phyloP scores from a whole-genome alignment of 2,113 vertebrate genomes.

The Nasalis larvatus region DNA sequence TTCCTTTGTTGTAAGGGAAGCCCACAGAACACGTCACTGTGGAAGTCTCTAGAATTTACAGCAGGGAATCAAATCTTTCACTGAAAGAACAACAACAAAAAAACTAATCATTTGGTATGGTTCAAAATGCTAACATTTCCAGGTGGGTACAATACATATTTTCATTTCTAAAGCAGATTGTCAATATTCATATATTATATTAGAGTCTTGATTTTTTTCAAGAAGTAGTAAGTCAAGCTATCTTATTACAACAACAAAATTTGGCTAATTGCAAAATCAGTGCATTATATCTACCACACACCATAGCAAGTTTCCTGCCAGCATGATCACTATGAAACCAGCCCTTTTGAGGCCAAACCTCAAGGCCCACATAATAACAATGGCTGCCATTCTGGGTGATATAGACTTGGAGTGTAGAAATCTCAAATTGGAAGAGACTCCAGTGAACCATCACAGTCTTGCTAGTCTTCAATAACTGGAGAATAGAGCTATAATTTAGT shows the following conservation, averaged over 20 bases:
- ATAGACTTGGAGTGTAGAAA: background rate
- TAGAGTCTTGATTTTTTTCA: constrained; percentile 35
- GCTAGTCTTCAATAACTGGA: constrained; percentile 16
- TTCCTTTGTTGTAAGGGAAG: background rate
- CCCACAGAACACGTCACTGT: background rate
- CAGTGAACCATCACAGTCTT: background rate
- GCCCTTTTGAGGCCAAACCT: background rate
- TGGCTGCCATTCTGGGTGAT: constrained; percentile 23
- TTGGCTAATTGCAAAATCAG: background rate
- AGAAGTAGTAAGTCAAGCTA: background rate
- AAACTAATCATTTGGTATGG: background rate
- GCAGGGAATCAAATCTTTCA: background rate
- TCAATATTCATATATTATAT: constrained; percentile 7
- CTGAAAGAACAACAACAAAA: background rate
- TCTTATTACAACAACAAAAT: background rate
- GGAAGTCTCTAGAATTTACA: constrained; percentile 40
- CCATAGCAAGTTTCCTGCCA: background rate
- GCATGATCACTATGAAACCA: background rate
- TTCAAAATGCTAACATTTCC: constrained; percentile 30
- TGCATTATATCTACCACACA: background rate
- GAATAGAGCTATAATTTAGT: constrained; percentile 59
- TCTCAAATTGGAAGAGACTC: constrained; percentile 50
- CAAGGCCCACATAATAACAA: background rate
- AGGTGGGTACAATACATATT: background rate
- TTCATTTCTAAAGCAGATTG: constrained; percentile 37